Evolutionary conservation across 2,888 invertebrate genomes (phyloP), one percentile per base, ranked within the genome.

Genomic region (Anodontia alba): DNA sequence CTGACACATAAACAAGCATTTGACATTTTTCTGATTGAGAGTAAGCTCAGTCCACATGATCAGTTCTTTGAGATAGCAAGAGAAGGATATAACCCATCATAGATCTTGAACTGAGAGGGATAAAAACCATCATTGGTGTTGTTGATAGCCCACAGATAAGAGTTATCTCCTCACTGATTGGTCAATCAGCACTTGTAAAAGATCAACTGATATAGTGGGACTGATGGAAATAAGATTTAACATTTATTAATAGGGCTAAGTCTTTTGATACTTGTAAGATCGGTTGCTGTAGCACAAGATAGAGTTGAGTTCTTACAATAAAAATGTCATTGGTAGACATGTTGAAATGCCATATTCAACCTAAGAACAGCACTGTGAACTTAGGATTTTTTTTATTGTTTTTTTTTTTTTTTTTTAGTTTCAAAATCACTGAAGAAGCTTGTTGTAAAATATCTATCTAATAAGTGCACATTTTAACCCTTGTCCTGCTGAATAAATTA

Each of bases 111-210:
- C 62, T 54, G 33, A 74, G 71, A 66, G 51, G 76, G 69, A 76
- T 73, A 46, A 78, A 78, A 69, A 17, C 29, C 33, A 29, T 31
- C 71, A n/a, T 23, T 62, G 78, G 54, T 73, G 78, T 46, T 62
- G 62, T 33, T 62, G 62, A 62, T 62, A 62, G 62, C 62, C 78
- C 43, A 31, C 43, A 20, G 43, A 78, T 70, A 78, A 72, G 67
- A 75, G 73, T 67, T 78, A 82, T 82, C 78, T 42, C 23, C 20
- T 46, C 38, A 3, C 42, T 43, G 23, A 72, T 71, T 70, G 38
- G 42, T 38, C 72, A 51, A 26, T 62, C 33, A 62, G 62, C 33
- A 62, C 62, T 62, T 62, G 62, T 33, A 62, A 33, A 23, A 62
- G 62, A 62, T 62, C 33, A 62, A 20, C 5, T 62, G 62, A 62